Evolutionary conservation across 2,113 vertebrate species (phyloP), one percentile per base, ranked within the genome.

Genomic region (Scomber colias): DNA sequence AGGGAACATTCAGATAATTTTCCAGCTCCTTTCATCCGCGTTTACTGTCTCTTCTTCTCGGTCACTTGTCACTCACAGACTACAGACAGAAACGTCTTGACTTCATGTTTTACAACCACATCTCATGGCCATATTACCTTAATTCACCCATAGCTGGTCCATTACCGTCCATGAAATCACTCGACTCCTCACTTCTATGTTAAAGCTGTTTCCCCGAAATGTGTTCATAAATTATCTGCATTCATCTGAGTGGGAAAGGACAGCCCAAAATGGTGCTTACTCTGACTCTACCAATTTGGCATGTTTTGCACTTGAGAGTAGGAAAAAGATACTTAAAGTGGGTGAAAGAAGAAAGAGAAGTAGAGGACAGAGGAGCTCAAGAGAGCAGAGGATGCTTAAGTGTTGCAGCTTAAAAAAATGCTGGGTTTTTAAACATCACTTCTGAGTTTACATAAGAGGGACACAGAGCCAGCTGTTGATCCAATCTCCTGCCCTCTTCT

Each of bases 371-470:
- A 16, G 55, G 13, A 24, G 54, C 45, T 21, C 56, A 40, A 17
- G 54, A 61, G 60, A 77, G 59, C 3, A 16, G 24, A 53, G 49
- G 50, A 56, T 74, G 68, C 46, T 16, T 49, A 2, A 15, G 71
- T 68, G 57, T 76, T 82, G 35, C 19, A 57, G 62, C 68, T 62
- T 82, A 84, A 77, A 63, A 27, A 65, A 64, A 31, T 51, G 63
- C 53, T 55, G 73, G 27, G 68, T 68, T 81, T 77, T 75, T 19
- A 89, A 87, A 89, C 76, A 74, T 35, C 51, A 3, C 70, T 62
- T 82, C 65, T 87, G 66, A 71, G 64, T 84, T 89, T 89, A 82
- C 70, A 76, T 24, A 24, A 54, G 13, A 56, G 44, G 55, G 48
- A 64, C 12, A 7, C 27, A 11, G 45, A 76, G 59, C 62, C 81